Percentiles rank a stretch among this genome's conserved stretches.
These are phyloP conservation scores for Catamblyrhynchus diadema DNA, from an alignment of 2,797 vertebrate genomes.

Conservation along the genomic window DNA sequence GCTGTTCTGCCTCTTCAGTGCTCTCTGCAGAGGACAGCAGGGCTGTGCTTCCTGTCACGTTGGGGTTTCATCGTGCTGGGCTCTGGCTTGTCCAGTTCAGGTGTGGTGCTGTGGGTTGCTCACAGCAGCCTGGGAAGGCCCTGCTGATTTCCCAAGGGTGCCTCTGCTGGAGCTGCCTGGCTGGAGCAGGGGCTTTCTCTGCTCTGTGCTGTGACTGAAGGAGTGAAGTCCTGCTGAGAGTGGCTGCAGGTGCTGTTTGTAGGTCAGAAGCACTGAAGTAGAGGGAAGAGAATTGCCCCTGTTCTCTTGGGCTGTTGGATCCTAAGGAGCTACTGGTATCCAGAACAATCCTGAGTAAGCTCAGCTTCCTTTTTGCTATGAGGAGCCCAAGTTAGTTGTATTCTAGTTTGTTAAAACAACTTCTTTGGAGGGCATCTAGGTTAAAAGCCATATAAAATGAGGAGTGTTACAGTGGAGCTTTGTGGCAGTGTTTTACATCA, in stretches of 20 bases:
- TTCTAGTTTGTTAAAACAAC: not conserved
- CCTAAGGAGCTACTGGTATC: not conserved
- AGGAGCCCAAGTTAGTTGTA: not conserved
- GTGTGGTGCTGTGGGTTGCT: not conserved
- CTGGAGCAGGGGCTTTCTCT: not conserved
- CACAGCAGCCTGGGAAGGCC: not conserved
- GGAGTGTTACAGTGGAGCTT: not conserved
- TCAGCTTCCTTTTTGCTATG: not conserved
- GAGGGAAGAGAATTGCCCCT: not conserved
- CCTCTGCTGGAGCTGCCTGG: not conserved
- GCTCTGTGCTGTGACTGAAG: not conserved
- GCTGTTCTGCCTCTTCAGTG: not conserved
- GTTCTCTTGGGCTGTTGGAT: not conserved
- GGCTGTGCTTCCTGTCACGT: fast-evolving
- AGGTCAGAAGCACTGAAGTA: not conserved
- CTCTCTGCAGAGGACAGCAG: not conserved
- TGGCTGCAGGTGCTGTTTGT: not conserved
- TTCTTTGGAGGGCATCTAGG: not conserved
- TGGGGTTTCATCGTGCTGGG: not conserved
- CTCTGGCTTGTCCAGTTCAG: not conserved
- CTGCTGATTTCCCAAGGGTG: not conserved
- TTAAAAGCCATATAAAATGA: not conserved
- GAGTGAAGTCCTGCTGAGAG: not conserved
- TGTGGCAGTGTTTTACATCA: not conserved
- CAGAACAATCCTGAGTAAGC: not conserved